Percentiles rank a stretch among this genome's conserved stretches.
phyloP scores from a whole-genome alignment of 2,113 vertebrate species.

The Balaeniceps rex region DNA sequence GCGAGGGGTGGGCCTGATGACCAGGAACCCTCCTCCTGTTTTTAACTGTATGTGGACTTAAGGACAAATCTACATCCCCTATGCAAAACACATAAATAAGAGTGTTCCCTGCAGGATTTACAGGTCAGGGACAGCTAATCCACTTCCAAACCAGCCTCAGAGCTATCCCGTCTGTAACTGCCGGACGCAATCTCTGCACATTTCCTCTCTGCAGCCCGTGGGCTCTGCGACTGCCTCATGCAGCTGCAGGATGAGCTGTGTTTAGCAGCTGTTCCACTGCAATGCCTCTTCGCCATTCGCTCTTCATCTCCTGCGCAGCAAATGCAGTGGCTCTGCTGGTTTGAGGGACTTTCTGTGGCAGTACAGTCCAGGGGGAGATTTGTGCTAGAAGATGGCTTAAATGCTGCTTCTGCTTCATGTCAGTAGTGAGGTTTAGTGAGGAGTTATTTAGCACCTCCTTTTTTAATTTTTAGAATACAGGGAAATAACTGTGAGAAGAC shows the following conservation, averaged over 20 bases:
- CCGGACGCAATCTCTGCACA: background rate
- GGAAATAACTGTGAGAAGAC: background rate
- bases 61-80: background rate
- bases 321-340: background rate
- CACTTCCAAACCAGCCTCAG: background rate
- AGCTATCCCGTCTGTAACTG: background rate
- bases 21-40: background rate
- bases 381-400: background rate
- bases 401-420: background rate
- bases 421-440: background rate
- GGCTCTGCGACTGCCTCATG: rapidly evolving
- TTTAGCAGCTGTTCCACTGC: background rate
- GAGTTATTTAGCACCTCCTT: background rate
- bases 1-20: background rate
- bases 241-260: background rate
- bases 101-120: background rate
- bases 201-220: background rate
- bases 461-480: background rate
- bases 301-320: background rate
- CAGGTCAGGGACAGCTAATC: background rate
- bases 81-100: background rate
- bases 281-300: rapidly evolving
- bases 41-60: background rate
- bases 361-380: background rate
- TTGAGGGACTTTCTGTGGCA: background rate